A percentile compares a stretch with the other conserved stretches of the same genome.
phyloP scores from a whole-genome alignment of 2,797 vertebrate genomes.

The Caiman crocodilus region DNA sequence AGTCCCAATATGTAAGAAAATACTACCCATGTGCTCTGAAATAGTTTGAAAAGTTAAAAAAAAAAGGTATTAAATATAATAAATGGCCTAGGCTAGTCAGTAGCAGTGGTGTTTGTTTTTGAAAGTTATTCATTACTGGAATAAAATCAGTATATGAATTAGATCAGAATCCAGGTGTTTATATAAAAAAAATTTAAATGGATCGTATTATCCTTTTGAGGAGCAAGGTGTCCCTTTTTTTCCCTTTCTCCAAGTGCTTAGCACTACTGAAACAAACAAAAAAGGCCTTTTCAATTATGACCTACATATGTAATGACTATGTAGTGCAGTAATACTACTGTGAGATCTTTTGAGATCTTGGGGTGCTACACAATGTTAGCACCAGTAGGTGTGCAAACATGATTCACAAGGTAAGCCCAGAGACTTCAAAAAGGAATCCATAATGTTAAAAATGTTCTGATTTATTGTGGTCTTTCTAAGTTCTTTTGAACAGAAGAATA shows the following conservation, averaged over 20 bases:
- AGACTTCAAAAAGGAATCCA: no score
- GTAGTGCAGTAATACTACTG: background rate
- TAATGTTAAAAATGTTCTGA: no score
- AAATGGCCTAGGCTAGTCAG: background rate
- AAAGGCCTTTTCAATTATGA: conserved; percentile 35
- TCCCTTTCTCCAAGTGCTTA: conserved; percentile 5
- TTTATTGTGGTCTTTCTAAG: no score
- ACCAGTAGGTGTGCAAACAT: no score
- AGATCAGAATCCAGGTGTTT: background rate
- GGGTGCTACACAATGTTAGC: no score
- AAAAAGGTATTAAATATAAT: background rate
- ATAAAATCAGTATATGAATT: background rate
- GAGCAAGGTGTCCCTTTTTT: conserved; percentile 22
- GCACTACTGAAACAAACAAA: conserved; percentile 41
- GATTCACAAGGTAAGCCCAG: no score
- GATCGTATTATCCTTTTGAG: conserved; percentile 35
- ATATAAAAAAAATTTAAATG: conserved; percentile 45
- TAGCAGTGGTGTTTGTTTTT: background rate
- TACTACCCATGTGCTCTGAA: conserved; percentile 9
- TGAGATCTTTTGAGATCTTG: no score
- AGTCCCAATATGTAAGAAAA: conserved; percentile 21
- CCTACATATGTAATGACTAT: conserved; percentile 8
- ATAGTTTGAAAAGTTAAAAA: conserved; percentile 2
- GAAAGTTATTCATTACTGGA: background rate
- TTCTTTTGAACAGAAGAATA: no score